Percentiles rank a stretch among this genome's conserved stretches.
phyloP scores from a whole-genome alignment of 2,888 invertebrate genomes.

The Acronicta psi region DNA sequence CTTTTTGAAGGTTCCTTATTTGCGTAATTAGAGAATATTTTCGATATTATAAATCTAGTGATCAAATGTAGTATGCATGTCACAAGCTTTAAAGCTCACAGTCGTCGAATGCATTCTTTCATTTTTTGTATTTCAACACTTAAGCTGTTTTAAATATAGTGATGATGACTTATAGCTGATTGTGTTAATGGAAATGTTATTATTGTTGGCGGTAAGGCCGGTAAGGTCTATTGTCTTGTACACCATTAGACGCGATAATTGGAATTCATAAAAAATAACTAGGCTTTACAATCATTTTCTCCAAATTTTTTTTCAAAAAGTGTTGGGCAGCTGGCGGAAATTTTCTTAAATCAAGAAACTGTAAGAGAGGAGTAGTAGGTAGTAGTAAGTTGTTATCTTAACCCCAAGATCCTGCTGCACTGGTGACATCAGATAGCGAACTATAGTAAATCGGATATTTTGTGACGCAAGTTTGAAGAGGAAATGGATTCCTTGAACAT shows the following conservation, averaged over 20 bases:
- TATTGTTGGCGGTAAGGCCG: not conserved
- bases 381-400: too few relatives aligned
- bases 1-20: too few relatives aligned
- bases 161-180: slow-evolving; percentile 12
- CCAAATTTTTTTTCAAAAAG: not conserved
- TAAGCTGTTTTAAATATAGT: slow-evolving; percentile 12
- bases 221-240: slow-evolving; percentile 3
- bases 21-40: too few relatives aligned
- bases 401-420: not conserved
- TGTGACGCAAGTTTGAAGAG: not conserved
- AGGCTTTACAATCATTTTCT: not conserved
- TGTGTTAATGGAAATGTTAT: not conserved
- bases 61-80: too few relatives aligned
- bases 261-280: not conserved
- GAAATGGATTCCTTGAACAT: slow-evolving; percentile 1
- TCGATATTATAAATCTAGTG: too few relatives aligned
- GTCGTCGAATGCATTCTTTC: not conserved
- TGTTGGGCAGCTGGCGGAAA: too few relatives aligned
- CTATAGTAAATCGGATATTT: not conserved
- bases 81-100: too few relatives aligned
- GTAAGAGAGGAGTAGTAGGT: too few relatives aligned
- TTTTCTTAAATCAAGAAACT: too few relatives aligned
- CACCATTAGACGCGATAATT: not conserved
- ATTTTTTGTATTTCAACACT: slow-evolving; percentile 13
- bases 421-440: not conserved